These are phyloP conservation scores for Hephaestus fuliginosus DNA, from an alignment of 2,797 vertebrate species.

Conservation along the genomic window DNA sequence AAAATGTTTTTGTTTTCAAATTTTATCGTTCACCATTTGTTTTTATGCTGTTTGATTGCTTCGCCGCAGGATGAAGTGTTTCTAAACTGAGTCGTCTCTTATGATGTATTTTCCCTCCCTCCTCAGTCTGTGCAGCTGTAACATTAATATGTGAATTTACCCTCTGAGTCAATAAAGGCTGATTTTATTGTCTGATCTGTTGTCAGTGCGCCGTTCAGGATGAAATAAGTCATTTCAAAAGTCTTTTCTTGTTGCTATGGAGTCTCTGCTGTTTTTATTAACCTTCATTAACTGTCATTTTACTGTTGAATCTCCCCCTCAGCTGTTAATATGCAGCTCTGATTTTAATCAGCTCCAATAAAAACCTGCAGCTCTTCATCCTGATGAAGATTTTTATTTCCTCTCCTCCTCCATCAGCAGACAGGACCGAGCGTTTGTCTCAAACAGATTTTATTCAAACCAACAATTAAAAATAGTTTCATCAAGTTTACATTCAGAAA, in stretches of 20 bases:
- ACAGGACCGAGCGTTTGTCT: slow-evolving; percentile 64
- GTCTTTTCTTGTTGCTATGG: not conserved
- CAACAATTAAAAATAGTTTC: slow-evolving; percentile 89
- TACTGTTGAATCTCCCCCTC: not conserved
- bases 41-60: too few relatives aligned
- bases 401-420: slow-evolving; percentile 14
- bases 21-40: too few relatives aligned
- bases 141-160: too few relatives aligned
- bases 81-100: not conserved
- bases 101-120: not conserved
- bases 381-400: slow-evolving; percentile 26
- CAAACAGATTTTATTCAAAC: slow-evolving; percentile 92
- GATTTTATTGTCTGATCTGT: not conserved
- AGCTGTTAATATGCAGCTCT: slow-evolving; percentile 14
- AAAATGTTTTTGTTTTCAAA: too few relatives aligned
- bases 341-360: slow-evolving; percentile 15
- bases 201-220: not conserved
- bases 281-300: slow-evolving; percentile 4
- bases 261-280: slow-evolving; percentile 2
- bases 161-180: not conserved
- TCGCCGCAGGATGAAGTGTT: too few relatives aligned
- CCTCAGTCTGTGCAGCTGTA: not conserved
- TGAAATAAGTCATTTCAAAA: not conserved
- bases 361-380: slow-evolving; percentile 8
- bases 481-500: slow-evolving; percentile 84